A percentile compares a stretch with the other conserved stretches of the same genome.
These are phyloP conservation scores for Ametastegia equiseti DNA, from an alignment of 2,888 invertebrate genomes.

Conservation along the genomic window DNA sequence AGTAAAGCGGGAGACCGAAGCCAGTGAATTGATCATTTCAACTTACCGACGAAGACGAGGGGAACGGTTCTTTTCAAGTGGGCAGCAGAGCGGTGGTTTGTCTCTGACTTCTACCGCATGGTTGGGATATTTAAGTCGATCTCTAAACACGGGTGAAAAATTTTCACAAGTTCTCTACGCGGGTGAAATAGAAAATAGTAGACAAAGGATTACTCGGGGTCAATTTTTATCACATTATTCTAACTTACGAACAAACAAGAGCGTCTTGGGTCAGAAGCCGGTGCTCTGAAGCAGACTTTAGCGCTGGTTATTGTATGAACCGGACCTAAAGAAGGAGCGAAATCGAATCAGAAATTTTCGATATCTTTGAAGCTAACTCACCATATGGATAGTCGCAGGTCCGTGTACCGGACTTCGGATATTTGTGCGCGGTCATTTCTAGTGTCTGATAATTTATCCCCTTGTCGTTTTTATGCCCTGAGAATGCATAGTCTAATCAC, in stretches of 20 bases:
- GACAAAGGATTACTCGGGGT: not conserved
- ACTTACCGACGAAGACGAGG: slow-evolving; percentile 44
- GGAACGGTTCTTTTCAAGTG: slow-evolving; percentile 57
- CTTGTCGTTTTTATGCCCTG: no score
- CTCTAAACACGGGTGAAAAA: slow-evolving; percentile 81
- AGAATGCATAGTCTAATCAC: not conserved
- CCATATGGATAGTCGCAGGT: not conserved
- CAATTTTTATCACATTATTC: not conserved
- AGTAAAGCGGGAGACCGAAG: not conserved
- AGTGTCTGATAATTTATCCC: not conserved
- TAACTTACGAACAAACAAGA: slow-evolving; percentile 43
- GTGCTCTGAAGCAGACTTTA: slow-evolving; percentile 78
- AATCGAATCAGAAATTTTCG: not conserved
- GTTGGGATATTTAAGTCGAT: slow-evolving; percentile 76
- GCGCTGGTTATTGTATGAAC: slow-evolving; percentile 79
- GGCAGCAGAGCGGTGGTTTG: slow-evolving; percentile 52
- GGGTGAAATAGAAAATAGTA: slow-evolving; percentile 33
- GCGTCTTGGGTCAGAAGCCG: slow-evolving; percentile 73
- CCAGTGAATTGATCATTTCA: not conserved
- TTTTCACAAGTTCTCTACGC: slow-evolving; percentile 59
- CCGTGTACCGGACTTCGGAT: not conserved
- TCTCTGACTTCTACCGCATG: slow-evolving; percentile 77
- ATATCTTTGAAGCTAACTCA: not conserved
- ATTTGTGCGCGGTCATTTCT: not conserved
- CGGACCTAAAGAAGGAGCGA: slow-evolving; percentile 75